Base-by-base conservation (phyloP, 1,140 invertebrate genomes). In the Ips nitidus region DNA sequence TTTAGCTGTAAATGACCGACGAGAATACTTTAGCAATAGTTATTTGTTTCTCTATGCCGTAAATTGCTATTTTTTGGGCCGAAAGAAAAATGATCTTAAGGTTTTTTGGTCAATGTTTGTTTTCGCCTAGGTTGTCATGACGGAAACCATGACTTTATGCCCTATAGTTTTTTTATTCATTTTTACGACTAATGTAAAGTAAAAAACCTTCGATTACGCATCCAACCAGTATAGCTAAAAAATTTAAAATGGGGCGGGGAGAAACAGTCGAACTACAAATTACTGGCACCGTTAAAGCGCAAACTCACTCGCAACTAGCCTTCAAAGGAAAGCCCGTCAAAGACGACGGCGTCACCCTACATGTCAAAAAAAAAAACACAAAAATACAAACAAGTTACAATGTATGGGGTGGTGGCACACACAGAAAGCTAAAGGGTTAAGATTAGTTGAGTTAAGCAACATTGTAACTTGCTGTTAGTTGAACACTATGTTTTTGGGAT, bases 401-500 rank as follows among this genome's bases (percentile, higher is more conserved):
- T 55, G 52, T 38, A 36, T 47, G 22, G 22, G 22, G 22, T 47
- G 45, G 45, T 47, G 4, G n/a, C 45, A 47, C 45, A 47, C 4
- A 47, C 45, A 47, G n/a, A 47, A 47, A 47, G 22, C 22, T 22
- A 47, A 47, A 47, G n/a, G n/a, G 45, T 47, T 5, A 47, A 47
- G 5, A 55, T 55, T 55, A 55, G 52, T 55, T 36, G 52, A 50
- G 52, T 36, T 55, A 22, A 55, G 52, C 5, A 65, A 69, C 73
- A 76, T 75, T 75, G 75, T 76, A 76, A 76, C 75, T 75, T 74
- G 70, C 47, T 42, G 70, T 53, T 42, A 59, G 57, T 38, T 4
- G 42, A 41, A 22, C 22, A 22, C 22, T 22, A 22, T 22, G 22
- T 22, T 22, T 22, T 22, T 22, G 22, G 22, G 22, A 22, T 22